Evolutionary conservation across 2,113 vertebrate species (phyloP).

Genomic region (Tauraco erythrolophus): DNA sequence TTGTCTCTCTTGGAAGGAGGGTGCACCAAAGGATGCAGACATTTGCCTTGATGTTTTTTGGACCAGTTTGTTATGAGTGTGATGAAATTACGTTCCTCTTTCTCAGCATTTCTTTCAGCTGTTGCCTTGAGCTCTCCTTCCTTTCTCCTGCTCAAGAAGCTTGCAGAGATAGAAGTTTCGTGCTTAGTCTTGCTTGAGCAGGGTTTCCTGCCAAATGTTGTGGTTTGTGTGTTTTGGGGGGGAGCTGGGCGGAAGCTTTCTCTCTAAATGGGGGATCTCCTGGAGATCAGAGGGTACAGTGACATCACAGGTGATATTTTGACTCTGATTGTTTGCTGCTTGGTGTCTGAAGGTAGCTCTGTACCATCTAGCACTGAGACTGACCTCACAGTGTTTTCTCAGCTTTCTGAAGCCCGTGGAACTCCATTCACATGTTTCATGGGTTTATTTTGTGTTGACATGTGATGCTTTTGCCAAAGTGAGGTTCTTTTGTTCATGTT

Average conservation of each 20-base stretch:
- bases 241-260: background rate
- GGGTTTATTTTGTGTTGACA: background rate
- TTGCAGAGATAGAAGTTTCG: background rate
- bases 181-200: background rate
- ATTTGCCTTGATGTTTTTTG: rapidly evolving
- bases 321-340: background rate
- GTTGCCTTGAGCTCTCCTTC: background rate
- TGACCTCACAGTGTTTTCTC: background rate
- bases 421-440: background rate
- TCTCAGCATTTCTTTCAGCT: background rate
- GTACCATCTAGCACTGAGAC: background rate
- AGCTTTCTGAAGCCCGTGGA: background rate
- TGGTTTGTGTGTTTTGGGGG: background rate
- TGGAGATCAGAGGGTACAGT: background rate
- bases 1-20: background rate
- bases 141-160: background rate
- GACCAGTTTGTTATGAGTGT: background rate
- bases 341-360: background rate
- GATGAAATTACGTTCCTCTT: background rate
- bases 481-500: background rate
- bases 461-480: background rate
- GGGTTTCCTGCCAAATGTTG: background rate
- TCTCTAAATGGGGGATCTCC: rapidly evolving
- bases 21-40: background rate
- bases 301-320: background rate